phyloP scores from a whole-genome alignment of 2,888 invertebrate species.

The Nomada hirtipes region DNA sequence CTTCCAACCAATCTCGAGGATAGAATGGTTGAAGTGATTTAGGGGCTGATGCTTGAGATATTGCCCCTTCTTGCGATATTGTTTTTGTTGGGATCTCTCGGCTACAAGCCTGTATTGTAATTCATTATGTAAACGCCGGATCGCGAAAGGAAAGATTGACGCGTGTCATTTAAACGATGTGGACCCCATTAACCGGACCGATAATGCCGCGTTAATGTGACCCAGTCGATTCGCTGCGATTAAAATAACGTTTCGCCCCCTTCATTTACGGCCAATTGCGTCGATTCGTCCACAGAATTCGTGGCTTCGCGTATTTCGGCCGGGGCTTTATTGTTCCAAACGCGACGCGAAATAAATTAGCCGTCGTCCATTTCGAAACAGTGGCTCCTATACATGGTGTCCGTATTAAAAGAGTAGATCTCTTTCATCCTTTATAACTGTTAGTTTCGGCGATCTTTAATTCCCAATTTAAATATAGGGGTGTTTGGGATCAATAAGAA shows the following conservation, averaged over 20 bases:
- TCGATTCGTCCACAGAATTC: conserved; percentile 39
- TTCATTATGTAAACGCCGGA: too few species aligned
- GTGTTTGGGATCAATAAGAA: too few species aligned
- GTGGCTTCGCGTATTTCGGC: conserved; percentile 32
- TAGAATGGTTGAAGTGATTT: too few species aligned
- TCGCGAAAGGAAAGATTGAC: not conserved
- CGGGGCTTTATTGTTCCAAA: conserved; percentile 25
- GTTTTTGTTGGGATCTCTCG: too few species aligned
- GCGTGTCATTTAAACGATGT: conserved; percentile 29
- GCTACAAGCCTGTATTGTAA: too few species aligned
- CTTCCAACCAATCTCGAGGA: too few species aligned
- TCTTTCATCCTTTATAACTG: too few species aligned
- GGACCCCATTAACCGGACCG: conserved; percentile 50
- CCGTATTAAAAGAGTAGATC: too few species aligned
- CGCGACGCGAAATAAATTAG: conserved; percentile 14
- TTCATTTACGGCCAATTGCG: conserved; percentile 63
- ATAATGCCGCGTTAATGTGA: conserved; percentile 49
- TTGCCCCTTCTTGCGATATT: too few species aligned
- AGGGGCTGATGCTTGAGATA: too few species aligned
- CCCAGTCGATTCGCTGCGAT: conserved; percentile 42
- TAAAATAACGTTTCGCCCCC: conserved; percentile 53
- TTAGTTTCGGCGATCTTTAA: too few species aligned
- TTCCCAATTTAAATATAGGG: too few species aligned
- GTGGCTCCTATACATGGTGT: not conserved
- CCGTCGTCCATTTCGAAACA: not conserved